These are phyloP conservation scores for Pediacus dermestoides DNA, from an alignment of 2,888 invertebrate genomes.

Conservation along the genomic window DNA sequence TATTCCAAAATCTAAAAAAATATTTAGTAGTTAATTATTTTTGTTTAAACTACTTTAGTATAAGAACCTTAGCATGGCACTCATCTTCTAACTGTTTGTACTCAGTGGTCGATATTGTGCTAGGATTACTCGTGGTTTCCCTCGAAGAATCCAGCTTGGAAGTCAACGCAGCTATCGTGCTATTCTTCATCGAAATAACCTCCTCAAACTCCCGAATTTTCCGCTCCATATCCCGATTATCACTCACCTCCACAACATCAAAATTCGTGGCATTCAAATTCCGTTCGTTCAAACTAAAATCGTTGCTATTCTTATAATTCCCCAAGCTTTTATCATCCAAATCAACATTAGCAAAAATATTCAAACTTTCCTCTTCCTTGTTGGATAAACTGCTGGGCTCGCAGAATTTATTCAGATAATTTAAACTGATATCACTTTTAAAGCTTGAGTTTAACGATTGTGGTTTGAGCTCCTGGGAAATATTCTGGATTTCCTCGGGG, in stretches of 20 bases:
- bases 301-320: conserved; percentile 22
- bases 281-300: conserved; percentile 15
- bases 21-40: conserved; percentile 5
- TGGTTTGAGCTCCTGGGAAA: conserved; percentile 34
- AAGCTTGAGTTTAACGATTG: conserved; percentile 32
- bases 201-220: conserved; percentile 50
- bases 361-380: conserved; percentile 42
- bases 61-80: conserved; percentile 63
- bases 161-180: conserved; percentile 50
- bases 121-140: conserved; percentile 53
- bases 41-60: conserved; percentile 9
- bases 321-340: conserved; percentile 44
- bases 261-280: conserved; percentile 21
- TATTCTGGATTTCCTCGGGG: conserved; percentile 24
- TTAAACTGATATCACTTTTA: conserved; percentile 33
- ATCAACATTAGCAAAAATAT: conserved; percentile 46
- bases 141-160: conserved; percentile 52
- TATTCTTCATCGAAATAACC: conserved; percentile 50
- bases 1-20: conserved; percentile 64
- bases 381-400: conserved; percentile 24
- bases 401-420: conserved; percentile 27
- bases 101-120: conserved; percentile 62
- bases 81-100: conserved; percentile 71
- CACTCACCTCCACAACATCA: conserved; percentile 12
- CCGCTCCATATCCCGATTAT: conserved; percentile 24